phyloP scores from a whole-genome alignment of 2,113 vertebrate genomes.

The Eupsittula cactorum region DNA sequence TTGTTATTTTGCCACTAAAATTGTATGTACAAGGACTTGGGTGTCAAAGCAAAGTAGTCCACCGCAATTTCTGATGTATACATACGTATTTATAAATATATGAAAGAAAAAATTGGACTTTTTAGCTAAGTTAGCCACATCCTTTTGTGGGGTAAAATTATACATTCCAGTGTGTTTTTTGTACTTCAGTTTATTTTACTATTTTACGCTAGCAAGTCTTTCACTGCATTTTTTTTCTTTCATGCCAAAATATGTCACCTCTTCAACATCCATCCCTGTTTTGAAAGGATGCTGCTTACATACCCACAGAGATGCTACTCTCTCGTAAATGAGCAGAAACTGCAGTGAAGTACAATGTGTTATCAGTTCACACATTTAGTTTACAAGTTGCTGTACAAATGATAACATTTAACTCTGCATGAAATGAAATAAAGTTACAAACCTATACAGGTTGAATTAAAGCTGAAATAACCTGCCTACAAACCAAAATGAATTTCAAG shows the following conservation, averaged over 20 bases:
- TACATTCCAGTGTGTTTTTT: not conserved
- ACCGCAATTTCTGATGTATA: not conserved
- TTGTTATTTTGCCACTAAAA: not conserved
- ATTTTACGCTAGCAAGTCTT: not conserved
- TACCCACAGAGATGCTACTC: not conserved
- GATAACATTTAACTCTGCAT: not conserved
- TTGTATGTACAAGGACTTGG: not conserved
- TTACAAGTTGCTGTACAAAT: not conserved
- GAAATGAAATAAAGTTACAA: not conserved
- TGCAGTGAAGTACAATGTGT: rapidly evolving
- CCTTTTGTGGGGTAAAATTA: not conserved
- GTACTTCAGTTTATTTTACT: not conserved
- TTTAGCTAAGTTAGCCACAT: not conserved
- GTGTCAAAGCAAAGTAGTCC: not conserved
- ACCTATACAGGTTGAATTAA: not conserved
- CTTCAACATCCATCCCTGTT: not conserved
- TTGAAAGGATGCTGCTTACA: not conserved
- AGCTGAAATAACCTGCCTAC: not conserved
- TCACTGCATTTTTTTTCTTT: not conserved
- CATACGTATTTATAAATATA: not conserved
- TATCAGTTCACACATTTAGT: not conserved
- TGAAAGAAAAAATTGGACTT: not conserved
- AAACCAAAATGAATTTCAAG: not conserved
- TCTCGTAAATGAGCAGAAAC: not conserved
- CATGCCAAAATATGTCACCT: rapidly evolving